Evolutionary conservation across 2,797 vertebrate genomes (phyloP).

Genomic region (Xenopus petersii): DNA sequence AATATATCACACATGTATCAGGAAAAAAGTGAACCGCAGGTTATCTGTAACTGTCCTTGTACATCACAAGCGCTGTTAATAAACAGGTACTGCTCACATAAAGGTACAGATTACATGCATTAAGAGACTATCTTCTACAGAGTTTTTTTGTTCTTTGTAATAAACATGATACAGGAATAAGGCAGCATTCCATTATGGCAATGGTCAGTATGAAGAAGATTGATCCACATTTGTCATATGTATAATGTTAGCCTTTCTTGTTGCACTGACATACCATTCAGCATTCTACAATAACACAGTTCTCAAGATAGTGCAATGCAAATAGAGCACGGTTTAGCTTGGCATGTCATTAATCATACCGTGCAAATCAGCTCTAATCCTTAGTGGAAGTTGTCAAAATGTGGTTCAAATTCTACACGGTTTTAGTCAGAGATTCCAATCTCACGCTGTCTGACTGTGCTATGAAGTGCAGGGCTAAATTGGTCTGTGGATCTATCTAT

Average conservation of each 20-base stretch:
- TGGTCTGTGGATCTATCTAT: slow-evolving; percentile 4
- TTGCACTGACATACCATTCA: slow-evolving; percentile 12
- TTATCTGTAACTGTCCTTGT: slow-evolving; percentile 27
- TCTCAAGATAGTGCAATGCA: slow-evolving; percentile 39
- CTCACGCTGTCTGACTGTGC: slow-evolving; percentile 24
- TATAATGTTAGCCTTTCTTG: slow-evolving; percentile 27
- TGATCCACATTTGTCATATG: slow-evolving; percentile 29
- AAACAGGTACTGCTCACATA: slow-evolving; percentile 47
- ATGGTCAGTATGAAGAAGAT: slow-evolving; percentile 42
- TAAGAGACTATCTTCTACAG: slow-evolving; percentile 6
- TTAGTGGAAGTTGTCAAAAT: slow-evolving; percentile 49
- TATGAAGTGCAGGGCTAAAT: background rate
- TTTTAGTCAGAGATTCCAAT: slow-evolving; percentile 41
- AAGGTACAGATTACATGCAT: slow-evolving; percentile 34
- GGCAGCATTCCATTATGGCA: slow-evolving; percentile 30
- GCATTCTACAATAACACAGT: slow-evolving; percentile 23
- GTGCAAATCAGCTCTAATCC: slow-evolving; percentile 50
- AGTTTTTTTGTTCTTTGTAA: slow-evolving; percentile 21
- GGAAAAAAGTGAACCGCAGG: slow-evolving; percentile 9
- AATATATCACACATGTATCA: background rate
- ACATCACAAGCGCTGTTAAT: slow-evolving; percentile 23
- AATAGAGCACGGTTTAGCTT: slow-evolving; percentile 38
- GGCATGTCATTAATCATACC: slow-evolving; percentile 46
- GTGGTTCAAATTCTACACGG: slow-evolving; percentile 41
- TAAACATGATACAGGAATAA: slow-evolving; percentile 32